Evolutionary conservation across 2,888 invertebrate species (phyloP), one percentile per base, ranked within the genome.

Genomic region (Miltochrista miniata): DNA sequence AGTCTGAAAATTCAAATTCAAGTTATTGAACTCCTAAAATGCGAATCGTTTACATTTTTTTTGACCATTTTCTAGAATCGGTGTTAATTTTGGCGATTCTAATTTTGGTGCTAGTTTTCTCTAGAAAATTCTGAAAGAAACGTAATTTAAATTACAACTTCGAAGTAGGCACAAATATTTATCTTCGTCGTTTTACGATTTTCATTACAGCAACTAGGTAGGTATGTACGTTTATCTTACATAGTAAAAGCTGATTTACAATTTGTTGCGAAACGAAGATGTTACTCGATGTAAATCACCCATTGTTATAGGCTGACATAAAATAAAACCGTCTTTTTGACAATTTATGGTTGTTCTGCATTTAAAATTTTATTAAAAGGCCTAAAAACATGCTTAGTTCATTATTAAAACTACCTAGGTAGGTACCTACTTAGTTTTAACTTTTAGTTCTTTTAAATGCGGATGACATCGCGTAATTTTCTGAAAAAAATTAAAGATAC

Each of bases 241-340:
- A 58, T 52, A 50, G 29, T 67, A 61, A 58, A 67, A 54, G n/a
- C 45, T 56, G 55, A 65, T 67, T 63, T 65, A 67, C 51, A 55
- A 51, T 57, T 46, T 13, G 42, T 59, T 55, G 61, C 47, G 29
- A 59, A 61, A 64, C 44, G 24, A 10, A 47, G 47, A 24, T 9
- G n/a, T 44, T 24, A 45, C 36, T 39, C 7, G 45, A 48, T 46
- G 50, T 68, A 65, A 65, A 68, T 67, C 58, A 53, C 24, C 14
- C 34, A 45, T 54, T 50, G 54, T 57, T 54, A 41, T 41, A 44
- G 15, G 13, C 36, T 14, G 35, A 43, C 48, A 48, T 60, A 49
- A 60, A 54, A 43, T 33, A 42, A 51, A 48, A 36, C 33, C 33
- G 15, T 36, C 34, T 48, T 43, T 24, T 46, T 64, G 30, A 40